phyloP scores from a whole-genome alignment of 2,888 invertebrate genomes.

The Ypsolopha sequella region DNA sequence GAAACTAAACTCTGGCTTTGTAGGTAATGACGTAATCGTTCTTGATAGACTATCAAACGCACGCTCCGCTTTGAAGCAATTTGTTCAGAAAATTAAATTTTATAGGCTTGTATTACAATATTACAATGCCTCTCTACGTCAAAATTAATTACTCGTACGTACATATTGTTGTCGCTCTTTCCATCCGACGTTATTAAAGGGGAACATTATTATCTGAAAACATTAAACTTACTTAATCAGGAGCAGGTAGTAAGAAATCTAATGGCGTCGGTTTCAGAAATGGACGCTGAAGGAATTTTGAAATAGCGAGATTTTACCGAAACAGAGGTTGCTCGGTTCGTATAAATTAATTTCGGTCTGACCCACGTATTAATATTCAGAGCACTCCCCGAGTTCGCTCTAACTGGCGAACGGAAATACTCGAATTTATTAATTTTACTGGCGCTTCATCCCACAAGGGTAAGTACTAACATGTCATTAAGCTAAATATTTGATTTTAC shows the following conservation, averaged over 20 bases:
- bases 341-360: slow-evolving; percentile 62
- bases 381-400: slow-evolving; percentile 59
- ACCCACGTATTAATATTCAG: slow-evolving; percentile 65
- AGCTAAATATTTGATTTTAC: slow-evolving; percentile 18
- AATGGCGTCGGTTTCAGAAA: slow-evolving; percentile 40
- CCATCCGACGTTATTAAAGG: no score
- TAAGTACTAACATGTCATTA: slow-evolving; percentile 29
- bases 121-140: no score
- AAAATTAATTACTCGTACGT: no score
- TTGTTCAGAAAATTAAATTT: slow-evolving; percentile 25
- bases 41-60: not conserved
- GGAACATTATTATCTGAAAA: no score
- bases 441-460: slow-evolving; percentile 31
- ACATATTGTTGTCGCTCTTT: no score
- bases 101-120: slow-evolving; percentile 2
- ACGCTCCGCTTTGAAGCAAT: slow-evolving; percentile 4
- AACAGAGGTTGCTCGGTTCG: slow-evolving; percentile 51
- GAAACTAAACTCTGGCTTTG: no score
- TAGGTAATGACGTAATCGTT: no score
- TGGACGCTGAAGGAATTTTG: slow-evolving; percentile 45
- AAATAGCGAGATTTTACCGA: slow-evolving; percentile 49
- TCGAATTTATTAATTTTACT: slow-evolving; percentile 56
- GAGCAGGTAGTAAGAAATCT: no score
- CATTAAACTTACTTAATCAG: no score
- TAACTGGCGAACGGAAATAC: slow-evolving; percentile 53